A percentile compares a stretch with the other conserved stretches of the same genome.
phyloP scores from a whole-genome alignment of 1,140 invertebrate genomes.

The Euura saliciscinereae region DNA sequence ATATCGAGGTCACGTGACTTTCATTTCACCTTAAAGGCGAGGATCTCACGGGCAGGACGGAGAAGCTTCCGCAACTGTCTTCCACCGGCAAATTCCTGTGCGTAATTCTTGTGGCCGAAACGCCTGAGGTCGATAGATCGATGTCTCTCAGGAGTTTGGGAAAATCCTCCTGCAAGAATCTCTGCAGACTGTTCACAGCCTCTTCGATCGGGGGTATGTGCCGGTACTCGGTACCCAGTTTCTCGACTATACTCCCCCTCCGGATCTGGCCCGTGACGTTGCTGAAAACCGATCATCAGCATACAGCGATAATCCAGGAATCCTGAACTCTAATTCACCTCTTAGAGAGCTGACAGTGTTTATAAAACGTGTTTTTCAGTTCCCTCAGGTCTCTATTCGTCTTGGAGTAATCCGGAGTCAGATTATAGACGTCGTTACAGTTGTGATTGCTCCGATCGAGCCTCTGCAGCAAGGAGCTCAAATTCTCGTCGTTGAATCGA shows the following conservation, averaged over 20 bases:
- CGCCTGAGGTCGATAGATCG: constrained; percentile 39
- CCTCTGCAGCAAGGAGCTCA: constrained; percentile 46
- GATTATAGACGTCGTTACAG: constrained; percentile 47
- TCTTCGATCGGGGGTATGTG: constrained; percentile 55
- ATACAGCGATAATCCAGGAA: not conserved
- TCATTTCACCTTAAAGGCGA: not conserved
- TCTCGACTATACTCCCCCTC: constrained; percentile 48
- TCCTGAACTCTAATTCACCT: constrained; percentile 36
- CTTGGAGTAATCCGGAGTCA: constrained; percentile 51
- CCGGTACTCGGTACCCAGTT: constrained; percentile 48
- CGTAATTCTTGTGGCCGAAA: constrained; percentile 24
- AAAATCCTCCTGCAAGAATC: constrained; percentile 57
- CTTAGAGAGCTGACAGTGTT: constrained; percentile 50
- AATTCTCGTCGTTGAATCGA: constrained; percentile 38
- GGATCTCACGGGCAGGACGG: constrained; percentile 51
- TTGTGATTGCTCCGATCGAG: constrained; percentile 33
- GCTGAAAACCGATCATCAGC: constrained; percentile 34
- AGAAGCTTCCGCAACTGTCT: constrained; percentile 49
- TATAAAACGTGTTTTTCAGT: constrained; percentile 45
- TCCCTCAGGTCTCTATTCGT: constrained; percentile 44
- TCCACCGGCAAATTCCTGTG: constrained; percentile 23
- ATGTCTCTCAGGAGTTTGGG: constrained; percentile 51
- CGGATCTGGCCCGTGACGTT: constrained; percentile 49
- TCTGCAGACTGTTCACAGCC: constrained; percentile 52
- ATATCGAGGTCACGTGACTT: too few species aligned